These are phyloP conservation scores for Trachymyrmex cornetzi DNA, from an alignment of 1,140 invertebrate species.

Conservation along the genomic window DNA sequence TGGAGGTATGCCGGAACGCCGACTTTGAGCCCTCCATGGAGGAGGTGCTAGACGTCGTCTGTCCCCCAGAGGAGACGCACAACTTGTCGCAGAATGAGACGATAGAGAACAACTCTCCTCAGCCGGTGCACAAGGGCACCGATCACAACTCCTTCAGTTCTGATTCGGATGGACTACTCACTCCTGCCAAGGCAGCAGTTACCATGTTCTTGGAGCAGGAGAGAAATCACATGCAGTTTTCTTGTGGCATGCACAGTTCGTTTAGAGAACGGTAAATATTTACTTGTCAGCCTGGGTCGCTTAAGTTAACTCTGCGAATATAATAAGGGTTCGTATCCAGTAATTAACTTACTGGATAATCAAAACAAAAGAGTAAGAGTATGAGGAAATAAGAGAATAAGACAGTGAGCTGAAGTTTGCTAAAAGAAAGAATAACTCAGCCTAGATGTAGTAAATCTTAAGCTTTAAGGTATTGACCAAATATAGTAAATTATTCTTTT, in stretches of 20 bases:
- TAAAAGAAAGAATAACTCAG: no score
- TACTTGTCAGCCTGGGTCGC: background rate
- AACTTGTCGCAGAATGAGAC: constrained; percentile 27
- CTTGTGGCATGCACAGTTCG: constrained; percentile 83
- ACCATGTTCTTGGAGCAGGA: constrained; percentile 80
- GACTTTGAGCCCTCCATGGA: constrained; percentile 74
- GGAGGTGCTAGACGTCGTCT: constrained; percentile 67
- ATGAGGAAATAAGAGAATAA: no score
- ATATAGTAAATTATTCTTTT: no score
- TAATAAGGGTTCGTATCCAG: no score
- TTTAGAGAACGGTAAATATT: constrained; percentile 89
- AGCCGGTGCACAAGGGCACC: constrained; percentile 69
- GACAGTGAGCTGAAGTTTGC: no score
- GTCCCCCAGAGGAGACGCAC: constrained; percentile 62
- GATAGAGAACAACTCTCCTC: constrained; percentile 59
- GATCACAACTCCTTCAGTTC: constrained; percentile 89
- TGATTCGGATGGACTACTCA: constrained; percentile 90
- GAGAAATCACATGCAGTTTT: constrained; percentile 81
- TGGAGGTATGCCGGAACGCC: constrained; percentile 28
- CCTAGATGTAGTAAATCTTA: no score
- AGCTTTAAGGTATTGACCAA: no score
- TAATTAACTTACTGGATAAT: no score
- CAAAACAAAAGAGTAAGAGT: no score
- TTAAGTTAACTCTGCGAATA: background rate
- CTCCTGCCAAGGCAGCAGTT: constrained; percentile 84